Base-by-base conservation (phyloP, 2,797 vertebrate genomes). In the Galagoides demidoff region DNA sequence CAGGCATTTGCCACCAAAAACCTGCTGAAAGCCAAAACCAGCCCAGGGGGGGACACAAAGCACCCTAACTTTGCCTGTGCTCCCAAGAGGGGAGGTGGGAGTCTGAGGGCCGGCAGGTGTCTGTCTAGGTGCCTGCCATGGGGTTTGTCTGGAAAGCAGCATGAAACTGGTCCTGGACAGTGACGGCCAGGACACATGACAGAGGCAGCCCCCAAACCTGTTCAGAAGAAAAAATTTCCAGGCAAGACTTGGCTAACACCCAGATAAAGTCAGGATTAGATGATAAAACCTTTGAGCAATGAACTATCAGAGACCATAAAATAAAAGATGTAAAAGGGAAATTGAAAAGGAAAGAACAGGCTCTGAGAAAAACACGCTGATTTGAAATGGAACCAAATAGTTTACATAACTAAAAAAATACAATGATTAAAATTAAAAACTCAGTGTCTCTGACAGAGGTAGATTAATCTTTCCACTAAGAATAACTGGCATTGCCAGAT, bases 61-160 rank as follows among this genome's bases (percentile, higher is more conserved):
- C 3, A 1, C 3, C 61, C 22, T 22, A n/a, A 39, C 27, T 6
- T 4, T 8, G n/a, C 22, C 0, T 2, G 25, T 37, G 52, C 23
- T 37, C 73, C n/a, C 1, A 1, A 25, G 61, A 4, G 31, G 13
- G 31, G 52, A 4, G 23, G 9, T 52, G n/a, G 34, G 78, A 16
- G 74, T 29, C 70, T 52, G 49, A 52, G 14, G 49, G 49, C 49
- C 17, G 14, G 61, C 29, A 2, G 49, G 61, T 12, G 29, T 66
- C 27, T 49, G 82, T 25, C 17, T 63, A 11, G 1, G 11, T 43
- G 29, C 27, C 0, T 27, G 63, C 78, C 27, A n/a, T 7, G 1
- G 37, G 22, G 2, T 14, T 52, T 64, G 59, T 59, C 59, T 12
- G 12, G 49, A 22, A 20, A 71, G 13, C 8, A 12, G 27, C 4